Base-by-base conservation (phyloP, 2,888 invertebrate species). In the Coleophora deauratella region DNA sequence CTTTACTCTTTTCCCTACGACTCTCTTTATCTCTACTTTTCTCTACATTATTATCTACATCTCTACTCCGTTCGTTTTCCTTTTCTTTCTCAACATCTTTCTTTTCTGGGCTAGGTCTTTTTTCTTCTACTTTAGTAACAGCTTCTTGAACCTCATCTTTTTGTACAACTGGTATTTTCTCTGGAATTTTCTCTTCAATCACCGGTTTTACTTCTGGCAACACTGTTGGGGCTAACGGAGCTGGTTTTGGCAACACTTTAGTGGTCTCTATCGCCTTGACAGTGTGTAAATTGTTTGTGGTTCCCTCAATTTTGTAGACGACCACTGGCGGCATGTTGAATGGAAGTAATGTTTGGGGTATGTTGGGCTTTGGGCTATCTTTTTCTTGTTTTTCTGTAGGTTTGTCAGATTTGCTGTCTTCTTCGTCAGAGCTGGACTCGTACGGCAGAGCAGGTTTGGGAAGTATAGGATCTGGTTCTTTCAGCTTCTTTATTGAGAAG, bases 401-500 rank as follows among this genome's bases (percentile, higher is more conserved):
- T 34, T 47, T 56, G 42, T 57, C 66, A 54, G 12, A 64, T 2
- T 54, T 50, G 40, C 64, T 59, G 2, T 74, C 51, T 46, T 88
- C 89, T 11, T 92, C 91, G 9, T 91, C 92, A n/a, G 90, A 89
- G 49, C 93, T 93, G 13, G 91, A 91, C 57, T 94, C 94, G 54
- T 93, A 87, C 0, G 93, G 92, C 32, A 95, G 62, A 0, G 93
- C 92, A 40, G 91, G 93, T 66, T 92, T 94, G 3, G 91, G 87
- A 1, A 91, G 72, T 1, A 88, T 81, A 0, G 87, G 78, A 37
- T 91, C 90, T 0, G 90, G 90, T 43, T 93, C 95, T 64, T 94
- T 94, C 0, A 91, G 84, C 64, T 95, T 95, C 60, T 92, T 93
- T 33, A 95, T 94, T 0, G 94, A 95, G 69, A 95, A 96, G 44